Percentiles rank a stretch among this genome's conserved stretches.
phyloP scores from a whole-genome alignment of 2,797 vertebrate species.

The Megaceryle alcyon region DNA sequence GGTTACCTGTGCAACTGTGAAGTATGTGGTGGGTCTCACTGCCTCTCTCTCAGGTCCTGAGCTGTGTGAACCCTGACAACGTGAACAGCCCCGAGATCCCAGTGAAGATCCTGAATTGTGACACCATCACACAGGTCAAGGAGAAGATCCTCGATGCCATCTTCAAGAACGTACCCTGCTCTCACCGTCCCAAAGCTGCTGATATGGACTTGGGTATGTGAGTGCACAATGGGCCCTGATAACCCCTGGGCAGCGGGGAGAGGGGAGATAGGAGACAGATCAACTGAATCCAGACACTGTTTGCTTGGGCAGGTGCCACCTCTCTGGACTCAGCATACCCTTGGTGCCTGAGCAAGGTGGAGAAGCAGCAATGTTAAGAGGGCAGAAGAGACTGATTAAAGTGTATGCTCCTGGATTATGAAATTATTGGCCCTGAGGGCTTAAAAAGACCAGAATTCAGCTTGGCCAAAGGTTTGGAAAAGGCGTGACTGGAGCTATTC shows the following conservation, averaged over 20 bases:
- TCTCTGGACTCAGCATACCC: not conserved
- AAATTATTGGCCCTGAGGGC: not conserved
- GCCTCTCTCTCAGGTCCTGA: slow-evolving; percentile 85
- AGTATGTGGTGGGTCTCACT: not conserved
- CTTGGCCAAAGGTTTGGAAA: not conserved
- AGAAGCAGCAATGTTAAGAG: not conserved
- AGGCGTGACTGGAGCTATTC: not conserved
- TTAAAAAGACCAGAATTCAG: not conserved
- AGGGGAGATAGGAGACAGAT: not conserved
- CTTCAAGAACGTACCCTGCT: slow-evolving; percentile 97
- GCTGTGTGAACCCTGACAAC: slow-evolving; percentile 95
- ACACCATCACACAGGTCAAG: slow-evolving; percentile 97
- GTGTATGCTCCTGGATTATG: not conserved
- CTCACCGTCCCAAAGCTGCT: slow-evolving; percentile 92
- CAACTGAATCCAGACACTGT: not conserved
- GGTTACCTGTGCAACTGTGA: not conserved
- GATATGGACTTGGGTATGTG: slow-evolving; percentile 96
- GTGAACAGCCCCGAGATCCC: slow-evolving; percentile 94
- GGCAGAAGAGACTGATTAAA: not conserved
- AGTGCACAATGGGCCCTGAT: not conserved
- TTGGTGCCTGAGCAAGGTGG: not conserved
- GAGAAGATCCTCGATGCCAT: slow-evolving; percentile 98
- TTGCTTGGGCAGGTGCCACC: not conserved
- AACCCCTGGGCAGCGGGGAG: not conserved
- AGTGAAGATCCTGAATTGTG: slow-evolving; percentile 95